Evolutionary conservation across 2,797 vertebrate species (phyloP), one percentile per base, ranked within the genome.

Genomic region (Acrossocheilus fasciatus): DNA sequence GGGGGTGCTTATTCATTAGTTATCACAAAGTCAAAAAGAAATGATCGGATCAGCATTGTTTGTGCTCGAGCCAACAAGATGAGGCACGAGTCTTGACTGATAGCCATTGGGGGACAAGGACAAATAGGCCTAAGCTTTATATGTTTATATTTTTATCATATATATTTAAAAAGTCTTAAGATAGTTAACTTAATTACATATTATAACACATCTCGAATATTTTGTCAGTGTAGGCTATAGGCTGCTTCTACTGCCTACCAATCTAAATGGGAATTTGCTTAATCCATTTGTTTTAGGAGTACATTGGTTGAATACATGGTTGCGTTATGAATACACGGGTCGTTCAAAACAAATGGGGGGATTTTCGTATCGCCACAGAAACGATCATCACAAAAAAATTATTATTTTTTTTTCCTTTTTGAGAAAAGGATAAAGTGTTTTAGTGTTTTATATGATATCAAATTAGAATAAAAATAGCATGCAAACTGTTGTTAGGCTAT

Each of bases 1-100:
- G 11, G 41, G 17, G 82, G 68, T 12, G 5, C 64, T 82, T 72
- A 79, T 79, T 81, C 76, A 85, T 84, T 79, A 69, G 72, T 86
- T 84, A 84, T 62, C 80, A 20, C 78, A 52, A 72, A 75, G 74
- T 82, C 88, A 87, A 36, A 36, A 15, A 87, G 73, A 87, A 83
- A 83, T 76, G n/a, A 41, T 14, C 50, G n/a, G 64, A 84, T 86
- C 81, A 64, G 17, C 45, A 54, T 82, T 75, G 81, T 86, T 64
- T 73, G 23, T 50, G 69, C 59, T 47, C n/a, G 54, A 45, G 52
- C 11, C 34, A n/a, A 78, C 50, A 39, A 36, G 74, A 34, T 9
- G 70, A 50, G 18, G 36, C 15, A 36, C 70, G 7, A 57, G 52
- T 9, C n/a, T 64, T 36, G 62, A 68, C 26, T 9, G 41, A 68